Conservation (phyloP, 2,113 vertebrate genomes). For the Syngnathoides biaculeatus region DNA sequence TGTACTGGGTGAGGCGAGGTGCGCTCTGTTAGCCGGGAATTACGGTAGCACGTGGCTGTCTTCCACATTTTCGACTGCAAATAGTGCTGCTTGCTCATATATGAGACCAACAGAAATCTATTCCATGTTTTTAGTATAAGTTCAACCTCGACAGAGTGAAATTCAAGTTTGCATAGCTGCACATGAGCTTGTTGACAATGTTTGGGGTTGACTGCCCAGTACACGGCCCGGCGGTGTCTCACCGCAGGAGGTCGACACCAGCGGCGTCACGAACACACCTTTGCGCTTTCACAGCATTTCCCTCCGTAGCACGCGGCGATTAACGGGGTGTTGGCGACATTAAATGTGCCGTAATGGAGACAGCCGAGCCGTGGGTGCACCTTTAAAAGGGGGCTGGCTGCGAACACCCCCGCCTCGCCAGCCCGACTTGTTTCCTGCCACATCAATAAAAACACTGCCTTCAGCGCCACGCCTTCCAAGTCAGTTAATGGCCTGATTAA, state of each 20-base stretch:
- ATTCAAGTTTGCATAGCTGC: neutral
- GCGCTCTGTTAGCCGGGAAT: too few species aligned
- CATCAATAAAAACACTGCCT: slow-evolving; percentile 67
- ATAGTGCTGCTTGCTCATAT: neutral
- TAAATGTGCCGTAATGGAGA: slow-evolving; percentile 69
- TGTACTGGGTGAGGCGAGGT: too few species aligned
- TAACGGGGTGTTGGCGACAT: slow-evolving; percentile 71
- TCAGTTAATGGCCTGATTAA: slow-evolving; percentile 62
- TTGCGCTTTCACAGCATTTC: slow-evolving; percentile 46
- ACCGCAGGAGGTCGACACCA: slow-evolving; percentile 15
- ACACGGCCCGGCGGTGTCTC: neutral
- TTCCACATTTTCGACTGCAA: neutral
- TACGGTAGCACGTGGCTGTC: neutral
- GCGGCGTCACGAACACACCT: slow-evolving; percentile 57
- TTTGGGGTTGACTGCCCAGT: neutral
- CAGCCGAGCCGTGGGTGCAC: slow-evolving; percentile 38
- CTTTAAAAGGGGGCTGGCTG: slow-evolving; percentile 59
- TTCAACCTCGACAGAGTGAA: neutral
- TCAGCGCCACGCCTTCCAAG: slow-evolving; percentile 54
- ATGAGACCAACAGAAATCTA: neutral
- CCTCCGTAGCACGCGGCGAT: slow-evolving; percentile 44
- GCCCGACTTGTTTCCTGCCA: slow-evolving; percentile 62
- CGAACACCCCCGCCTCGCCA: slow-evolving; percentile 31
- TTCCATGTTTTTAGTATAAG: neutral
- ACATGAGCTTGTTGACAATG: neutral